Evolutionary conservation across 2,797 vertebrate genomes (phyloP), one percentile per base, ranked within the genome.

Genomic region (Chromis chromis): DNA sequence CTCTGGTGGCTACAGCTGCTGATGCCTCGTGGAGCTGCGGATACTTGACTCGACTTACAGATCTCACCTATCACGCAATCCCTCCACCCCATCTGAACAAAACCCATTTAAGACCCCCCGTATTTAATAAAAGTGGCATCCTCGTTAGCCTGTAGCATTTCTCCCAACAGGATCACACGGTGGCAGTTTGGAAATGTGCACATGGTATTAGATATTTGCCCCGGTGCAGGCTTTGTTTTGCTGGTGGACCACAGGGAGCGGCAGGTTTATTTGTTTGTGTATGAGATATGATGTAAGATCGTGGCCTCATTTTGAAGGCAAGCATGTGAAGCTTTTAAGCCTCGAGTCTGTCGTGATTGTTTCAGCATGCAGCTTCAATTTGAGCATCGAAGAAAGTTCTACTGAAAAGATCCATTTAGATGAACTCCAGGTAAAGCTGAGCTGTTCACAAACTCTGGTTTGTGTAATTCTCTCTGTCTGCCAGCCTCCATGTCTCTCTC

Each of bases 1-100:
- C 72, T 76, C 74, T 21, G 79, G 67, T 65, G 77, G 74, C 87
- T 86, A 77, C 92, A 91, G 85, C 88, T 89, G 88, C 81, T 76
- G 57, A 65, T 36, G 80, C 64, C 70, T 70, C 1, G 21, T 33
- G 54, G 76, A 74, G 63, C 53, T 46, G 73, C 60, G 65, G 78
- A 79, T 24, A 74, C 66, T 61, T 49, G 60, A 81, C 81, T 76
- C 84, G 33, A 67, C 69, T 86, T 68, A 72, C 81, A 84, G 54
- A 48, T 67, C 54, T 87, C 77, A 64, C 60, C 79, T 39, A 75
- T 78, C 76, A 74, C 3, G 16, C 70, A 21, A 77, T 67, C 71
- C 24, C 57, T 42, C 52, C 42, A 39, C 54, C 28, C 61, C 36
- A 3, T 33, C 39, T 25, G 14, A 42, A 70, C 6, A 57, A 63